A percentile compares a stretch with the other conserved stretches of the same genome.
Conservation (phyloP, 2,113 vertebrate genomes). For the Calypte anna region DNA sequence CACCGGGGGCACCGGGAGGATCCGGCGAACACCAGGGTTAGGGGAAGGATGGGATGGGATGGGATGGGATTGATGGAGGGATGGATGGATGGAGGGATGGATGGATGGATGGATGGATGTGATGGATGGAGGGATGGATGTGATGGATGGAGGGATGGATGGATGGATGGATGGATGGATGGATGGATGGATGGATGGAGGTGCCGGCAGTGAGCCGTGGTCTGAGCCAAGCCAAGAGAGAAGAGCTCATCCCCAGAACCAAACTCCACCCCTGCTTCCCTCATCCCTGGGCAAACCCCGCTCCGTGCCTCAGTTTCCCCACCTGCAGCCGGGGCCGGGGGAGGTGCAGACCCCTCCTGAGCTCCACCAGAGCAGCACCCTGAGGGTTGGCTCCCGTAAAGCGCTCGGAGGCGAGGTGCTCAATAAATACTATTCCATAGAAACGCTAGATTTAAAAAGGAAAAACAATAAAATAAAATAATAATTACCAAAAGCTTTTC, state of each 20-base stretch:
- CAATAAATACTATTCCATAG: background rate
- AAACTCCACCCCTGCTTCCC: background rate
- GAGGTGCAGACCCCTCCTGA: background rate
- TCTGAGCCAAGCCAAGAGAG: background rate
- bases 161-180: too few species aligned
- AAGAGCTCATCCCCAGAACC: background rate
- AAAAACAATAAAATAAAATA: background rate
- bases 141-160: too few species aligned
- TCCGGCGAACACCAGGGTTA: fast-evolving
- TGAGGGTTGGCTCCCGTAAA: background rate
- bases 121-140: background rate
- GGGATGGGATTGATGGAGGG: too few species aligned
- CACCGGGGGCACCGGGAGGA: background rate
- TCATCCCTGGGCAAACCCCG: fast-evolving
- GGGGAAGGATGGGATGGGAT: background rate
- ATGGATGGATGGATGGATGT: too few species aligned
- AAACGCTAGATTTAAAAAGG: background rate
- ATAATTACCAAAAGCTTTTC: background rate
- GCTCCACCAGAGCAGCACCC: fast-evolving
- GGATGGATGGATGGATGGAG: background rate
- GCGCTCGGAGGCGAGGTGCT: background rate
- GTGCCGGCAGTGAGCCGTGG: background rate
- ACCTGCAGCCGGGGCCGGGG: background rate
- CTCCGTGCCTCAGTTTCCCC: conserved; percentile 11
- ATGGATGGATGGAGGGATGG: too few species aligned